These are phyloP conservation scores for Macaria liturata DNA, from an alignment of 2,888 invertebrate genomes.

Conservation along the genomic window DNA sequence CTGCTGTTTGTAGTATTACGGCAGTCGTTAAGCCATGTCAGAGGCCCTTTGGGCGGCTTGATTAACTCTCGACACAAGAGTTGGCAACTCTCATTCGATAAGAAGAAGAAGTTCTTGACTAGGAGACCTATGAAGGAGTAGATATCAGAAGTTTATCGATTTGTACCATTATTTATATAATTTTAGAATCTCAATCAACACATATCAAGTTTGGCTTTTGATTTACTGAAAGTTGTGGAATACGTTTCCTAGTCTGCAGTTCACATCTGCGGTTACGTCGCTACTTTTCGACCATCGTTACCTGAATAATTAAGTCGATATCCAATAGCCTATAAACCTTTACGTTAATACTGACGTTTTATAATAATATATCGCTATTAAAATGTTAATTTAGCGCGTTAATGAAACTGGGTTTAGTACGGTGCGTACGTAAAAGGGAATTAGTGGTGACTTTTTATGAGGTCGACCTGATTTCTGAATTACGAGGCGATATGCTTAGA, in stretches of 20 bases:
- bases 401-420: conserved; percentile 77
- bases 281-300: conserved; percentile 35
- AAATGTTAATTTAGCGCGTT: conserved; percentile 79
- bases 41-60: too few relatives aligned
- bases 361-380: conserved; percentile 78
- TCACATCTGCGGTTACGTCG: conserved; percentile 27
- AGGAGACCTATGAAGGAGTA: too few relatives aligned
- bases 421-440: conserved; percentile 69
- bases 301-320: conserved; percentile 53
- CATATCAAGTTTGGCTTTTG: too few relatives aligned
- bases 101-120: too few relatives aligned
- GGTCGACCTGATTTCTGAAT: conserved; percentile 63
- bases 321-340: conserved; percentile 58
- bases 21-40: too few relatives aligned
- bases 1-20: too few relatives aligned
- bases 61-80: too few relatives aligned
- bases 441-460: conserved; percentile 75
- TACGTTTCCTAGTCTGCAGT: background rate
- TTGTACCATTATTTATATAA: too few relatives aligned
- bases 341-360: conserved; percentile 62
- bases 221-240: too few relatives aligned
- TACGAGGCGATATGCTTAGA: conserved; percentile 32
- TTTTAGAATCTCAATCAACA: too few relatives aligned
- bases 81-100: too few relatives aligned
- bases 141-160: too few relatives aligned